Evolutionary conservation across 2,113 vertebrate species (phyloP).

Genomic region (Syngnathus typhle): DNA sequence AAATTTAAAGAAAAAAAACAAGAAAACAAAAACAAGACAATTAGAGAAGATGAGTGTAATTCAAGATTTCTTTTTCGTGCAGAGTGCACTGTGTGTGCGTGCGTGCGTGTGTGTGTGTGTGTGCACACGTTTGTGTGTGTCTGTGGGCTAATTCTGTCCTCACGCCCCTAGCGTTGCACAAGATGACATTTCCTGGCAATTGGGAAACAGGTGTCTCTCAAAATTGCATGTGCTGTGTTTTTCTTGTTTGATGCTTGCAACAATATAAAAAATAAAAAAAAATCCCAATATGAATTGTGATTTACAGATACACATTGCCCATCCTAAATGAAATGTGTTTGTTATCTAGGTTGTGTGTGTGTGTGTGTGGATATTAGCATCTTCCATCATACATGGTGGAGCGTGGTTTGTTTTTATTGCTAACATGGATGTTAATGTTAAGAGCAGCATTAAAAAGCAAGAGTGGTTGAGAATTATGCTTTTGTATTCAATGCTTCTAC

Average conservation of each 20-base stretch:
- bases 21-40: constrained; percentile 2
- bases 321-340: neutral
- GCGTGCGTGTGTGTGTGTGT: neutral
- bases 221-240: neutral
- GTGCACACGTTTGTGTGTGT: too few relatives aligned
- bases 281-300: too few relatives aligned
- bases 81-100: neutral
- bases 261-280: too few relatives aligned
- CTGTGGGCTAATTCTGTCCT: neutral
- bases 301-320: too few relatives aligned
- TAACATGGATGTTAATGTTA: neutral
- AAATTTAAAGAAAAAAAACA: neutral
- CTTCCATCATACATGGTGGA: neutral
- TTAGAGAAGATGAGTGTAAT: constrained; percentile 3
- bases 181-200: constrained; percentile 4
- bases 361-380: neutral
- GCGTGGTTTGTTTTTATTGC: neutral
- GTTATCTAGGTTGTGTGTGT: neutral
- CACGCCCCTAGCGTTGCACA: neutral
- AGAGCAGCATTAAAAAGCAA: neutral
- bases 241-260: neutral
- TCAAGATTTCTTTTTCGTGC: neutral
- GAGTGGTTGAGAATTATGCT: neutral
- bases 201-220: constrained; percentile 2
- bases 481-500: neutral